Evolutionary conservation across 2,113 vertebrate species (phyloP).

Genomic region (Dendropsophus ebraccatus): DNA sequence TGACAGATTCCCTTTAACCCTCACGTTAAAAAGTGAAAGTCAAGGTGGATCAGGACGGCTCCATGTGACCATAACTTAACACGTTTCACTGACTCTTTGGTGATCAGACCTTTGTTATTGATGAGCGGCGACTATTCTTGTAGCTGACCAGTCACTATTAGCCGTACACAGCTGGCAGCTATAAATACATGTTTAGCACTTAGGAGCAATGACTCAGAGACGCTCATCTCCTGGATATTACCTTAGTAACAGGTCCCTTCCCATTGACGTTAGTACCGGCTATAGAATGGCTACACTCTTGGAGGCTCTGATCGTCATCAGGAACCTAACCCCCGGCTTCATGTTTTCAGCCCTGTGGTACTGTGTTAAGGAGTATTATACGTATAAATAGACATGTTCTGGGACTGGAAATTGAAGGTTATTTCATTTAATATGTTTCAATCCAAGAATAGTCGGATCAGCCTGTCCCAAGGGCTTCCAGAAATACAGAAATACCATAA

Average conservation of each 20-base stretch:
- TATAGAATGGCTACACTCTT: background rate
- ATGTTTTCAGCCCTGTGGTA: background rate
- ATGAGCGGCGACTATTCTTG: background rate
- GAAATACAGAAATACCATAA: background rate
- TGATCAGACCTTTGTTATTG: too few relatives aligned
- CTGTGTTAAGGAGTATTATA: background rate
- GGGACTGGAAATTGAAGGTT: background rate
- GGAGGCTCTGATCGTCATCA: slow-evolving; percentile 5
- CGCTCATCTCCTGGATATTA: slow-evolving; percentile 33
- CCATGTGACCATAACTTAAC: too few relatives aligned
- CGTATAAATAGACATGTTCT: background rate
- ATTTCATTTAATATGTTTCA: background rate
- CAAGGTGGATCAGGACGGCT: too few relatives aligned
- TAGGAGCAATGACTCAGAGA: slow-evolving; percentile 17
- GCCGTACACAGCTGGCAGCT: slow-evolving; percentile 26
- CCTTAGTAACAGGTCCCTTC: slow-evolving; percentile 43
- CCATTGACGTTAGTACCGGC: slow-evolving; percentile 36
- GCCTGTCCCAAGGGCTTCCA: background rate
- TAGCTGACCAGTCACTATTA: background rate
- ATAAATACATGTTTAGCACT: slow-evolving; percentile 41
- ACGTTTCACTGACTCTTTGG: background rate
- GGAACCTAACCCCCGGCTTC: background rate
- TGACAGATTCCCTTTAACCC: too few relatives aligned
- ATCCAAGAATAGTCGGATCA: background rate
- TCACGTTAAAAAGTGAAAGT: too few relatives aligned